These are phyloP conservation scores for Scaptomyza pallida DNA, from an alignment of 1,140 invertebrate species.

Conservation along the genomic window DNA sequence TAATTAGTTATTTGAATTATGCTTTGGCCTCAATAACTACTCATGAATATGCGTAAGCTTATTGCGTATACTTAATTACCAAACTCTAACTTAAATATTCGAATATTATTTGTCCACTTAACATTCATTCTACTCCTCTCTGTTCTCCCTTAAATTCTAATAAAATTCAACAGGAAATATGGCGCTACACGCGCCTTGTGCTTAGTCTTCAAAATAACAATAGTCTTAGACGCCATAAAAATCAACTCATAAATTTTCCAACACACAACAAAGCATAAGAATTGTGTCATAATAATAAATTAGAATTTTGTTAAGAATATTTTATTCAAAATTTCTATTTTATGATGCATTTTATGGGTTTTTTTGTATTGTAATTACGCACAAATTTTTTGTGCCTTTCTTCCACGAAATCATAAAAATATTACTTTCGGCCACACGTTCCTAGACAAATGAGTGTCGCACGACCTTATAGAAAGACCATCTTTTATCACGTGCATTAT, in stretches of 20 bases:
- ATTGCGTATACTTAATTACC: no score
- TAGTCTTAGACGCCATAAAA: constrained; percentile 66
- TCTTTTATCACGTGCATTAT: constrained; percentile 56
- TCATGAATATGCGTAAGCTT: not conserved
- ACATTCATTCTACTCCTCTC: no score
- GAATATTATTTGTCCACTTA: no score
- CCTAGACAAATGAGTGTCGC: constrained; percentile 48
- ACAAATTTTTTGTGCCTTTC: constrained; percentile 64
- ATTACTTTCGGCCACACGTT: constrained; percentile 58
- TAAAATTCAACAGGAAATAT: constrained; percentile 73
- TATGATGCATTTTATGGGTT: constrained; percentile 71
- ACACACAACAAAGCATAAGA: constrained; percentile 56
- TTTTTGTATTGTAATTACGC: constrained; percentile 82
- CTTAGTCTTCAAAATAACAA: constrained; percentile 52
- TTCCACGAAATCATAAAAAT: constrained; percentile 80
- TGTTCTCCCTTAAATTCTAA: no score
- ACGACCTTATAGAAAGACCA: constrained; percentile 15
- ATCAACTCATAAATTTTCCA: constrained; percentile 72
- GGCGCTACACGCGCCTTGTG: constrained; percentile 59
- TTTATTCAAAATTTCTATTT: constrained; percentile 39
- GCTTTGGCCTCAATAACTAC: constrained; percentile 2
- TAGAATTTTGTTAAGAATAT: constrained; percentile 39
- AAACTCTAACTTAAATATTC: no score
- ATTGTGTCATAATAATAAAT: constrained; percentile 80
- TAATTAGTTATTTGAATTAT: constrained; percentile 37